Conservation (phyloP, 2,888 invertebrate species). For the Falcaria lacertinaria region DNA sequence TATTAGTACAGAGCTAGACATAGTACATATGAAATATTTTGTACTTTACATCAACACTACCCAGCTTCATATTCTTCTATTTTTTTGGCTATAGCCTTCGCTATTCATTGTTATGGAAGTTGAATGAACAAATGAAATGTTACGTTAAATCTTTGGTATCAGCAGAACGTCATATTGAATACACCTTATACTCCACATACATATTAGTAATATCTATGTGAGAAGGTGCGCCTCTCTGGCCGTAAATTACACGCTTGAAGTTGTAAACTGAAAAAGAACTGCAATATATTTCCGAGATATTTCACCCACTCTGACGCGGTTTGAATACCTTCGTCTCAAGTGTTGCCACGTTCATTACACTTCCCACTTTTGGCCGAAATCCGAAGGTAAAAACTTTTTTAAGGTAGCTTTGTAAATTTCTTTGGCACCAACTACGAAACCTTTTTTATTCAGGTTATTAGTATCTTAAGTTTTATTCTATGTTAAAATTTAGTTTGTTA, state of each 20-base stretch:
- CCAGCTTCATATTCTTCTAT: too few relatives aligned
- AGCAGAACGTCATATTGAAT: too few relatives aligned
- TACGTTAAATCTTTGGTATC: too few relatives aligned
- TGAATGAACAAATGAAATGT: too few relatives aligned
- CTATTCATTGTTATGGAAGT: too few relatives aligned
- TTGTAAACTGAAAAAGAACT: constrained; percentile 66
- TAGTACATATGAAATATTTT: too few relatives aligned
- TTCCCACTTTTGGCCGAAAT: constrained; percentile 25
- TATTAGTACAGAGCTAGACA: too few relatives aligned
- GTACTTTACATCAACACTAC: too few relatives aligned
- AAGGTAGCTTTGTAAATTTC: background rate
- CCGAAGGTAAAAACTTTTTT: constrained; percentile 18
- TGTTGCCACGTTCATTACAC: constrained; percentile 50
- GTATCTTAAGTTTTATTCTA: too few relatives aligned
- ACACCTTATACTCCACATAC: too few relatives aligned
- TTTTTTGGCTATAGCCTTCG: too few relatives aligned
- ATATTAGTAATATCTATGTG: constrained; percentile 55
- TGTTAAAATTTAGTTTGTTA: too few relatives aligned
- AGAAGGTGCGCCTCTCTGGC: constrained; percentile 45
- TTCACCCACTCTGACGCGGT: constrained; percentile 61
- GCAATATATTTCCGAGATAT: constrained; percentile 65
- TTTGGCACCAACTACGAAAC: background rate
- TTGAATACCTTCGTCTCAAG: constrained; percentile 61
- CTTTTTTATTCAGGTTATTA: background rate
- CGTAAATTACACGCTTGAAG: constrained; percentile 60